These are phyloP conservation scores for Nephila pilipes DNA, from an alignment of 1,140 invertebrate genomes.

Conservation along the genomic window DNA sequence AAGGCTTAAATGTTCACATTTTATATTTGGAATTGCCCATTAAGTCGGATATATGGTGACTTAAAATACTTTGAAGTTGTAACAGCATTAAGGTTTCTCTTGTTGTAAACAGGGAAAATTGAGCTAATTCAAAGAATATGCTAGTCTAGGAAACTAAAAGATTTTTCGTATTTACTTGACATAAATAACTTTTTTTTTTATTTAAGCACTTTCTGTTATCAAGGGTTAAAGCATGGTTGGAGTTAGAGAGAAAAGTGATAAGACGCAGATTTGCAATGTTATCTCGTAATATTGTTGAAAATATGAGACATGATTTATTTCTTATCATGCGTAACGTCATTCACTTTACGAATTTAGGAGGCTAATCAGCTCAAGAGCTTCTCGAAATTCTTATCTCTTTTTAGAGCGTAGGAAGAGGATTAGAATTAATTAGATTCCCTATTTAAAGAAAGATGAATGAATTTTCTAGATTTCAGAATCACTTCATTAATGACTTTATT, in stretches of 20 bases:
- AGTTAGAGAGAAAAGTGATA: neutral
- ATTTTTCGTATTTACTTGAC: neutral
- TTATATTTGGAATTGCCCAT: neutral
- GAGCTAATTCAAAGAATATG: neutral
- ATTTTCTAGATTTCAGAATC: neutral
- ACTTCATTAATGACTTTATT: too few relatives aligned
- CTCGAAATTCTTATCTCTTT: neutral
- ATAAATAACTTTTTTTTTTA: neutral
- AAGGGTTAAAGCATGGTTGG: neutral
- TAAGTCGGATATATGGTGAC: neutral
- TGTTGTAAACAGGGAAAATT: neutral
- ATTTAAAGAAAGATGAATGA: neutral
- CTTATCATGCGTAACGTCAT: neutral
- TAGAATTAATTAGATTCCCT: conserved; percentile 20
- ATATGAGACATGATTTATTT: conserved; percentile 10
- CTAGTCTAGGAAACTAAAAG: neutral
- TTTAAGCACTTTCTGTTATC: neutral
- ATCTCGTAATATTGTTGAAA: conserved; percentile 26
- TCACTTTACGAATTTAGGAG: neutral
- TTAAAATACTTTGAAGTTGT: neutral
- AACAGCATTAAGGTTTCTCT: neutral
- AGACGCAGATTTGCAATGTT: neutral
- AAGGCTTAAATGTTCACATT: neutral
- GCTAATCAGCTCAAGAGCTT: neutral
- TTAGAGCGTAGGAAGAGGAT: neutral